A percentile compares a stretch with the other conserved stretches of the same genome.
These are phyloP conservation scores for Heliothis subflexa DNA, from an alignment of 1,140 invertebrate genomes.

Conservation along the genomic window DNA sequence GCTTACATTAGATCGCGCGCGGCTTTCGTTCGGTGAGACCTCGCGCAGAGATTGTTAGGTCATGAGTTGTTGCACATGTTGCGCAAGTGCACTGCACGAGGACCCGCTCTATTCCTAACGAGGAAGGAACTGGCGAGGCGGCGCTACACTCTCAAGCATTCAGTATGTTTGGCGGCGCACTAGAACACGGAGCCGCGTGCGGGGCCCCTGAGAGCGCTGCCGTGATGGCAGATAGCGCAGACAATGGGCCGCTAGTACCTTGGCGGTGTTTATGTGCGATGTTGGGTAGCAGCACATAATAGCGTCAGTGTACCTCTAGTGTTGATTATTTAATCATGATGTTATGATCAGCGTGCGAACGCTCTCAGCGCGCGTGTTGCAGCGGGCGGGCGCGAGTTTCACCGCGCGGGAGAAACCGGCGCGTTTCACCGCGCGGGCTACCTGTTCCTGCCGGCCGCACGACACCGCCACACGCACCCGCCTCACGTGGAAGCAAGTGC, in stretches of 20 bases:
- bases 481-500: neutral
- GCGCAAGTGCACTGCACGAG: neutral
- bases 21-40: neutral
- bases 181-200: neutral
- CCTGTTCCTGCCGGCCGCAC: neutral
- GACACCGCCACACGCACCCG: neutral
- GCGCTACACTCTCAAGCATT: no score
- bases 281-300: slow-evolving; percentile 14
- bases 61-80: slow-evolving; percentile 10
- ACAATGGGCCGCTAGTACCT: neutral
- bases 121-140: no score
- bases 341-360: slow-evolving; percentile 24
- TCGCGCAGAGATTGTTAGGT: slow-evolving; percentile 11
- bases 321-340: slow-evolving; percentile 18
- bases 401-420: slow-evolving; percentile 16
- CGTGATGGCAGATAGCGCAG: slow-evolving; percentile 19
- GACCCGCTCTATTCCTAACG: no score
- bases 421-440: slow-evolving; percentile 2
- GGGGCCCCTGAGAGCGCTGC: neutral
- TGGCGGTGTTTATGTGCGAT: neutral
- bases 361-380: slow-evolving; percentile 6
- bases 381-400: slow-evolving; percentile 16
- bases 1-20: neutral
- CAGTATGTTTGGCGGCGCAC: no score
- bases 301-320: neutral